Conservation (phyloP, 2,888 invertebrate species). For the Coelopa pilipes region DNA sequence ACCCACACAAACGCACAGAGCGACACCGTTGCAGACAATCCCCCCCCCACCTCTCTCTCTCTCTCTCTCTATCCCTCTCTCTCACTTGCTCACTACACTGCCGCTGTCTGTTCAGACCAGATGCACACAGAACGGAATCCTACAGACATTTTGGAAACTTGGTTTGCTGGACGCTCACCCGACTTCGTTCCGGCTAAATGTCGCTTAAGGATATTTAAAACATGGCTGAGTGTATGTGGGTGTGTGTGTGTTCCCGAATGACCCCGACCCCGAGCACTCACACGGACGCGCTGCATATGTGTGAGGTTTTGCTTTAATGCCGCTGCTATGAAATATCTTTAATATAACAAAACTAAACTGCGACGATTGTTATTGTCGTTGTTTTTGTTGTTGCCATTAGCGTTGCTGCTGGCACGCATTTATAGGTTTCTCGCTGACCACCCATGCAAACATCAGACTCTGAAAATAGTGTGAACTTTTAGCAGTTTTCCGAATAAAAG, state of each 20-base stretch:
- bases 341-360: no score
- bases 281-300: no score
- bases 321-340: no score
- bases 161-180: neutral
- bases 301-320: no score
- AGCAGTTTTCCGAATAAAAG: slow-evolving; percentile 20
- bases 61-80: no score
- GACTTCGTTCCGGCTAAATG: slow-evolving; percentile 16
- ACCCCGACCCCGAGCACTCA: no score
- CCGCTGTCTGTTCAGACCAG: neutral
- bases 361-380: neutral
- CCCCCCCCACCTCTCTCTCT: no score
- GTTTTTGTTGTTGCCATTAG: slow-evolving; percentile 1
- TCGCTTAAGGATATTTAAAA: slow-evolving; percentile 14
- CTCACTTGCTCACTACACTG: no score
- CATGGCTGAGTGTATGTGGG: no score
- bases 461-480: slow-evolving; percentile 22
- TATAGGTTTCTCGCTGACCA: neutral
- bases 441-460: slow-evolving; percentile 12
- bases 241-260: no score
- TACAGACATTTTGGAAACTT: slow-evolving; percentile 16
- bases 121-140: neutral
- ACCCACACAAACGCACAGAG: neutral
- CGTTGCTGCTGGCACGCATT: slow-evolving; percentile 19
- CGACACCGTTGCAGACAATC: neutral